Conservation (phyloP, 2,888 invertebrate species). For the Alentia gelatinosa region DNA sequence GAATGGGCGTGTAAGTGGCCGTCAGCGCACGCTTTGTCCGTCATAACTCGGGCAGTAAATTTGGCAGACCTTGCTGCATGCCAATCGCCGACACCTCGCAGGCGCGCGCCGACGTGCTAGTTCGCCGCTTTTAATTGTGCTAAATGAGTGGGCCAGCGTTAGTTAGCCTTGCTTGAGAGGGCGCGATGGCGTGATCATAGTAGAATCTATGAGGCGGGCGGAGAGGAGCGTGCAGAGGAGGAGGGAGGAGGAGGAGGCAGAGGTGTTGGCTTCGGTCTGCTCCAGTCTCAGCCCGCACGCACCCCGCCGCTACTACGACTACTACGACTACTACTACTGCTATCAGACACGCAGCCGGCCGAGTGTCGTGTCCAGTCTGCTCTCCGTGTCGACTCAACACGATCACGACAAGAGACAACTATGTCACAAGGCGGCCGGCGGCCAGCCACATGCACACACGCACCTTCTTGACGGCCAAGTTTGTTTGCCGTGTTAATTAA, state of each 20-base stretch:
- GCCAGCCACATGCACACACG: conserved; percentile 28
- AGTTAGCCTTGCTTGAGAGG: conserved; percentile 34
- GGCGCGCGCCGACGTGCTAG: background rate
- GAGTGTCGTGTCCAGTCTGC: background rate
- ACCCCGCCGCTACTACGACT: too few species aligned
- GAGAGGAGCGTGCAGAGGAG: background rate
- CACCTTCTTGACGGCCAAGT: conserved; percentile 44
- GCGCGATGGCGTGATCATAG: conserved; percentile 7
- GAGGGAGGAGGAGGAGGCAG: conserved; percentile 4
- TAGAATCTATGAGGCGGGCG: conserved; percentile 8
- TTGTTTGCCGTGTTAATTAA: conserved; percentile 53
- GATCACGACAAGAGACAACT: background rate
- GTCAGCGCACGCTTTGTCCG: conserved; percentile 9
- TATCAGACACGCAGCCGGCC: background rate
- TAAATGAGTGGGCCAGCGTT: conserved; percentile 26
- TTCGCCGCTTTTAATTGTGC: conserved; percentile 22
- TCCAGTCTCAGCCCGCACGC: background rate
- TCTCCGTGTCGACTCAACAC: background rate
- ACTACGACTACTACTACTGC: too few species aligned
- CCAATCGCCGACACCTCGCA: conserved; percentile 2
- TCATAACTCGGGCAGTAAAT: conserved; percentile 33
- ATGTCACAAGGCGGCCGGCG: background rate
- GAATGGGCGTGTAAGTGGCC: conserved; percentile 5
- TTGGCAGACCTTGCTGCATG: background rate
- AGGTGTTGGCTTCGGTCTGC: background rate